Base-by-base conservation (phyloP, 2,797 vertebrate genomes). In the Schizopygopsis malacanthus region DNA sequence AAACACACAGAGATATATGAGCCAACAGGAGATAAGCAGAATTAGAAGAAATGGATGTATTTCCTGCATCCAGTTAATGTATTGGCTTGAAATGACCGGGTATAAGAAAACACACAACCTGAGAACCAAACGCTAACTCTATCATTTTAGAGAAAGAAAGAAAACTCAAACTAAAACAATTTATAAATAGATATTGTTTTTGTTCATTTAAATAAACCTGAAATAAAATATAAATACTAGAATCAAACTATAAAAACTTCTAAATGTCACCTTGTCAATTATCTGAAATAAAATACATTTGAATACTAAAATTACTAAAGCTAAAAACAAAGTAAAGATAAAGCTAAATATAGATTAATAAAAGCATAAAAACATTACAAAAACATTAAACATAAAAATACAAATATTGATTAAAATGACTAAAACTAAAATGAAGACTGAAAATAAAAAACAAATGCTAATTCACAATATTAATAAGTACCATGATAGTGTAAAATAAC, bases 21-120 rank as follows among this genome's bases (percentile, higher is more conserved):
- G 59, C 54, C 61, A 5, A 88, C 70, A 52, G 76, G 85, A 39
- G n/a, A 65, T 80, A 56, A 39, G 50, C 3, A 0, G 6, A 37
- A 37, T 4, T 76, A 22, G 70, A 41, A 43, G 54, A 45, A 80
- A 89, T 47, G 20, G 86, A 39, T 10, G 9, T 1, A 39, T 39
- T 39, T 77, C 52, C 33, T 59, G 10, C 20, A 2, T 59, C 33
- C 37, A 7, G 33, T 77, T 54, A 37, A 56, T n/a, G 59, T 15
- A 22, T 18, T 43, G 77, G 33, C 52, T 59, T 78, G 0, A 56
- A 59, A 77, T 22, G 12, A 56, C 28, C 10, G 10, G 18, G 8
- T 50, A 16, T 25, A 39, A 45, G 47, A 56, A 39, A 56, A 78
- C 20, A 39, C 73, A 77, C 71, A 73, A 28, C n/a, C 6, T 28